These are phyloP conservation scores for Chaetodon auriga DNA, from an alignment of 2,113 vertebrate genomes.

Conservation along the genomic window DNA sequence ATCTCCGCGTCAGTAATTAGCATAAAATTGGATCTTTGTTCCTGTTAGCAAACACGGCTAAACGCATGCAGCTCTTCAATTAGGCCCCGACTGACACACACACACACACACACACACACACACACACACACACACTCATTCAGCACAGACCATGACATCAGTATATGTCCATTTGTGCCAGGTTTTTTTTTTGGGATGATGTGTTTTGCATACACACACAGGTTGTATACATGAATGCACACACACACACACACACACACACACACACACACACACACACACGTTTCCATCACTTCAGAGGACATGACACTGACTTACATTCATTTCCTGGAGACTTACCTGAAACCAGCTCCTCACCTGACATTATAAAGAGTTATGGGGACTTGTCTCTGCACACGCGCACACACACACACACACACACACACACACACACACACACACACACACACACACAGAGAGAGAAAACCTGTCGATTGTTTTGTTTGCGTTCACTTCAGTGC, in stretches of 20 bases:
- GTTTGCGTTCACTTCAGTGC: conserved; percentile 16
- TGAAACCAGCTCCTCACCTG: too few relatives aligned
- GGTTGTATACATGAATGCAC: neutral
- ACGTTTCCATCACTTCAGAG: too few relatives aligned
- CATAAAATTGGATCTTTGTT: conserved; percentile 71
- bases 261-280: too few relatives aligned
- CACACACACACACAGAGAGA: neutral
- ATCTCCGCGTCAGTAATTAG: conserved; percentile 51
- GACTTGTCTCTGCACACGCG: too few relatives aligned
- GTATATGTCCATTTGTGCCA: neutral
- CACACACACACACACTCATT: neutral
- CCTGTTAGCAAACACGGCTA: conserved; percentile 60
- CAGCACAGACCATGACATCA: neutral
- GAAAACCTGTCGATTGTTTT: neutral
- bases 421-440: neutral
- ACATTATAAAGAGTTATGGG: too few relatives aligned
- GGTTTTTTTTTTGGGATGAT: neutral
- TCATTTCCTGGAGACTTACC: too few relatives aligned
- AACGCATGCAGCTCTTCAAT: conserved; percentile 47
- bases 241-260: neutral
- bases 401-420: too few relatives aligned
- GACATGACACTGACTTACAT: too few relatives aligned
- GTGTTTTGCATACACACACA: conserved; percentile 5
- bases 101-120: conserved; percentile 34
- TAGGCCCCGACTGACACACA: conserved; percentile 20